These are phyloP conservation scores for Drosophila picticornis DNA, from an alignment of 2,888 invertebrate species.

Conservation along the genomic window DNA sequence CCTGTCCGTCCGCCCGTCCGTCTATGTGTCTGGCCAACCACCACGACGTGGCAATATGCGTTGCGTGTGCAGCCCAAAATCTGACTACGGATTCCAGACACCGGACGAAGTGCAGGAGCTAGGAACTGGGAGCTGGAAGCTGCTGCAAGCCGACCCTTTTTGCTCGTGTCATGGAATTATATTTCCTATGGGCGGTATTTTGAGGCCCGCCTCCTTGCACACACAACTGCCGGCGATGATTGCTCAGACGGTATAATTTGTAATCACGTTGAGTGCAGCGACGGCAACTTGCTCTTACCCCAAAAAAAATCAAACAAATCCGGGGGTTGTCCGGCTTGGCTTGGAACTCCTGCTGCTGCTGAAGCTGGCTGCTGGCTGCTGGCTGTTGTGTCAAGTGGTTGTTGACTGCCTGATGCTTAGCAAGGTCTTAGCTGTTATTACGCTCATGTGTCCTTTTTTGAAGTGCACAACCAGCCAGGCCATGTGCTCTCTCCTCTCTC, in stretches of 20 bases:
- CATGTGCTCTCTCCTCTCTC: conserved; percentile 39
- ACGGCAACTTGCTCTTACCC: conserved; percentile 34
- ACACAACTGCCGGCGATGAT: conserved; percentile 65
- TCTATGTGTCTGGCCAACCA: conserved; percentile 73
- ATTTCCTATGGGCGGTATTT: conserved; percentile 80
- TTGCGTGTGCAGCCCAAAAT: conserved; percentile 69
- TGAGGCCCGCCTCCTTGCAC: conserved; percentile 61
- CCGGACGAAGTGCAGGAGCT: conserved; percentile 9
- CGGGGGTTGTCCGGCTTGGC: conserved; percentile 39
- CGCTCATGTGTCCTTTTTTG: conserved; percentile 76
- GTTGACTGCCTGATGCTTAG: conserved; percentile 79
- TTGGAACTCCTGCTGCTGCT: conserved; percentile 2
- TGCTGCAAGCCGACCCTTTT: conserved; percentile 11
- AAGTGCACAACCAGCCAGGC: conserved; percentile 50
- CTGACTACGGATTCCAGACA: conserved; percentile 39
- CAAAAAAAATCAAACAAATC: conserved; percentile 19
- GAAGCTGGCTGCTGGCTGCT: conserved; percentile 16
- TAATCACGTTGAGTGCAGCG: conserved; percentile 77
- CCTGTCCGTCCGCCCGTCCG: conserved; percentile 6
- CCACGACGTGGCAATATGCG: conserved; percentile 52
- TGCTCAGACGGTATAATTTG: conserved; percentile 80
- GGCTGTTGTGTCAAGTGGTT: conserved; percentile 68
- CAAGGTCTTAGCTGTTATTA: conserved; percentile 80
- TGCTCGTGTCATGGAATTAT: conserved; percentile 69
- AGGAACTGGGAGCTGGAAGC: conserved; percentile 1